Evolutionary conservation across 2,797 vertebrate genomes (phyloP), one percentile per base, ranked within the genome.

Genomic region (Micrastur ruficollis): DNA sequence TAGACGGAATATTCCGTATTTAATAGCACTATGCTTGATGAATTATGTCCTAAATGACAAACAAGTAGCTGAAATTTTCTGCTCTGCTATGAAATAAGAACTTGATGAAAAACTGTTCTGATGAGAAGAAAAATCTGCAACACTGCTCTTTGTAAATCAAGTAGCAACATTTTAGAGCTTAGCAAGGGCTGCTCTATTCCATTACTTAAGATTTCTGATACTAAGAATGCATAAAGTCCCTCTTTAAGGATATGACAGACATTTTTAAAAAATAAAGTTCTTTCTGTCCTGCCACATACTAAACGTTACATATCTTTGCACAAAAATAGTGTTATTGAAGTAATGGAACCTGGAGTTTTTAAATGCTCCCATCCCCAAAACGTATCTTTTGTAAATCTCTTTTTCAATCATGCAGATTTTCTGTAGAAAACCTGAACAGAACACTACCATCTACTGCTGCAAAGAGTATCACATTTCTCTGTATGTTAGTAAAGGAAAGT

Each of bases 91-190:
- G 42, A 87, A 95, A n/a, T 63, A 92, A 94, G 68, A 74, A 89
- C 61, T 71, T 87, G 56, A 92, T 29, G 34, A 83, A 95, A 95
- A 93, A 83, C 42, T 93, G 34, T 49, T 90, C 67, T 40, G 70
- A 91, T 76, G 74, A 81, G 72, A 75, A 78, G 31, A 91, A 90
- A 96, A 93, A 79, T 87, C 68, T 86, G 79, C 40, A 95, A 74
- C 97, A 96, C 6, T 21, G 55, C n/a, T 91, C 67, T 82, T 95
- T 27, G 50, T 86, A 97, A 95, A 92, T 81, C 63, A 65, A 90
- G 11, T 3, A 82, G 61, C 73, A 86, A 82, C 78, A 82, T 91
- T 68, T 53, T 25, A 85, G 16, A 62, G 42, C 4, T 2, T 12
- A 86, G 76, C 56, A 95, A 95, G 36, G 66, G 71, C 68, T 91